Evolutionary conservation across 2,113 vertebrate species (phyloP).

Genomic region (Tautogolabrus adspersus): DNA sequence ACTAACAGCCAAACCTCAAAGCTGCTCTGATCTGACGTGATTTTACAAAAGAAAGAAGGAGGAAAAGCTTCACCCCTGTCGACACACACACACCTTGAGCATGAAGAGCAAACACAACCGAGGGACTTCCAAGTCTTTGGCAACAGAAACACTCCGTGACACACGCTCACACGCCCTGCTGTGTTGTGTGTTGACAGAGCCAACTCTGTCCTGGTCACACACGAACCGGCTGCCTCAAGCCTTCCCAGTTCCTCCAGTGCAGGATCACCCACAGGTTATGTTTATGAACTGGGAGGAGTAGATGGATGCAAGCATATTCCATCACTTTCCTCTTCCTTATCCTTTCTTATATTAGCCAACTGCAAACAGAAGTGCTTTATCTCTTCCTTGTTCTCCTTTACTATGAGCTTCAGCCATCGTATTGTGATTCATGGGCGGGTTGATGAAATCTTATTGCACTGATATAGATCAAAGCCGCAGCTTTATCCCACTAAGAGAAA

Average conservation of each 20-base stretch:
- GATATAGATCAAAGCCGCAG: conserved; percentile 68
- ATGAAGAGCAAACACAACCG: conserved; percentile 71
- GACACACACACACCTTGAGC: conserved; percentile 63
- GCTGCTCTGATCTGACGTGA: conserved; percentile 67
- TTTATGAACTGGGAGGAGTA: conserved; percentile 87
- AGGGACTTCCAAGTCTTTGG: conserved; percentile 72
- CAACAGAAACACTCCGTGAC: conserved; percentile 49
- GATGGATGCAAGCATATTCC: conserved; percentile 55
- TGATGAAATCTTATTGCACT: conserved; percentile 58
- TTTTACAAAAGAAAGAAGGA: conserved; percentile 70
- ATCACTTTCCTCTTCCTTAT: conserved; percentile 73
- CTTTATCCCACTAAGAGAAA: conserved; percentile 47
- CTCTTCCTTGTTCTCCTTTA: neutral
- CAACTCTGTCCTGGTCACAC: conserved; percentile 62
- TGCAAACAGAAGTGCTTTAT: conserved; percentile 27
- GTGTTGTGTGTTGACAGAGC: conserved; percentile 60
- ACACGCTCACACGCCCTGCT: conserved; percentile 34
- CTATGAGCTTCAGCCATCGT: conserved; percentile 14
- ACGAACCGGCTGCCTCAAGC: conserved; percentile 77
- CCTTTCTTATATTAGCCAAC: conserved; percentile 31
- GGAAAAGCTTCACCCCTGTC: conserved; percentile 64
- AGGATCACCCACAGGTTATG: conserved; percentile 87
- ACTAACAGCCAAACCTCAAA: conserved; percentile 72
- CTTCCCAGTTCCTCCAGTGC: conserved; percentile 56
- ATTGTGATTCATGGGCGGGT: conserved; percentile 54